Evolutionary conservation across 2,113 vertebrate species (phyloP).

Genomic region (Cephalopterus ornatus): DNA sequence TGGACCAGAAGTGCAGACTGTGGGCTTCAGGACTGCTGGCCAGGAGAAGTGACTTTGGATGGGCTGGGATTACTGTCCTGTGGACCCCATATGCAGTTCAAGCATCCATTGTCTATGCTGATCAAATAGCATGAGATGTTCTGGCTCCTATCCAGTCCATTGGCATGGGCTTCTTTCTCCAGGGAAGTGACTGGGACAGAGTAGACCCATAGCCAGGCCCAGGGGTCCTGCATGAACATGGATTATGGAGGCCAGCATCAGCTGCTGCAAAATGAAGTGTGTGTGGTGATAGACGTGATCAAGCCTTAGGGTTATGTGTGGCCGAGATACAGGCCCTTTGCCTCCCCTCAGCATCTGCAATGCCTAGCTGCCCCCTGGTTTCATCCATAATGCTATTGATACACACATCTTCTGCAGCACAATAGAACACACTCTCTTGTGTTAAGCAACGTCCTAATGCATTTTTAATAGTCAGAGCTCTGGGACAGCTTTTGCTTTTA

Average conservation of each 20-base stretch:
- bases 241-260: not conserved
- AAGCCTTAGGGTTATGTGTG: not conserved
- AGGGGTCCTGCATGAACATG: not conserved
- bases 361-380: not conserved
- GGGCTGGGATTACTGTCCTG: not conserved
- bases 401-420: not conserved
- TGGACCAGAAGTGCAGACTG: not conserved
- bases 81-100: fast-evolving
- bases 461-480: not conserved
- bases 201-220: not conserved
- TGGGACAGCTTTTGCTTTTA: not conserved
- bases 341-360: not conserved
- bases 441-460: not conserved
- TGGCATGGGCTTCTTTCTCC: not conserved
- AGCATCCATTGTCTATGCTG: not conserved
- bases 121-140: not conserved
- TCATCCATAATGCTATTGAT: not conserved
- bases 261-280: not conserved
- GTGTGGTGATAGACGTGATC: not conserved
- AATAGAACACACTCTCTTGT: not conserved
- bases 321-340: not conserved
- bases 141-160: not conserved
- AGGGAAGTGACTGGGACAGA: not conserved
- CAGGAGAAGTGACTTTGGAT: not conserved
- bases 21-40: not conserved